A percentile compares a stretch with the other conserved stretches of the same genome.
Conservation (phyloP, 1,140 invertebrate genomes). For the Lucilia cuprina region DNA sequence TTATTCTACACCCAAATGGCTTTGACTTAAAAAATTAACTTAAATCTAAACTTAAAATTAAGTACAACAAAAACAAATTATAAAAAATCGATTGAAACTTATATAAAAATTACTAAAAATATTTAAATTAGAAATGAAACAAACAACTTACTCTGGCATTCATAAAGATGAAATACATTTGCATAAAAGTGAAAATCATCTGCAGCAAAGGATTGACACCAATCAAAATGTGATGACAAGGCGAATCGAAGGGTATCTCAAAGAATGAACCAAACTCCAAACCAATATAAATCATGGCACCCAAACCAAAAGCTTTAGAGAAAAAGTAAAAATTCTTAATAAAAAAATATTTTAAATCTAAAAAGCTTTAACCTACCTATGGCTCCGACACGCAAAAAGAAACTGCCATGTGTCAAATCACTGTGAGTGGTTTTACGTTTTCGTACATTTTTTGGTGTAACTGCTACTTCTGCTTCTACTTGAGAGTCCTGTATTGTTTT, state of each 20-base stretch:
- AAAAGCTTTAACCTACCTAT: conserved; percentile 75
- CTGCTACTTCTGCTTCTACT: conserved; percentile 74
- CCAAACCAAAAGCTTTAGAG: conserved; percentile 88
- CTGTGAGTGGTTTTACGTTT: conserved; percentile 92
- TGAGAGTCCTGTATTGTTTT: conserved; percentile 62
- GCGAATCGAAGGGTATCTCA: conserved; percentile 86
- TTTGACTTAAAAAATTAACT: conserved; percentile 25
- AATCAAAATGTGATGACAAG: conserved; percentile 86
- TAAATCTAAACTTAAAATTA: conserved; percentile 18
- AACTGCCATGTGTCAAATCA: conserved; percentile 92
- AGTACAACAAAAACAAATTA: not conserved
- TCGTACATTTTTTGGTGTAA: conserved; percentile 70
- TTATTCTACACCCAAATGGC: conserved; percentile 37
- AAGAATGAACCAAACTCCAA: conserved; percentile 94
- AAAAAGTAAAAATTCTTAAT: conserved; percentile 26
- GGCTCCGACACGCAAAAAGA: conserved; percentile 94
- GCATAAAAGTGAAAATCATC: conserved; percentile 97
- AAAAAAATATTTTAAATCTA: not conserved
- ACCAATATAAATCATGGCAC: conserved; percentile 97
- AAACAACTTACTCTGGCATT: conserved; percentile 87
- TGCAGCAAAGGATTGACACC: conserved; percentile 92
- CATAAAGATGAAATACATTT: conserved; percentile 99
- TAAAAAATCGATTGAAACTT: not conserved
- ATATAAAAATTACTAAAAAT: not conserved
- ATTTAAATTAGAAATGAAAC: not conserved